Conservation (phyloP, 2,113 vertebrate genomes). For the Lamprotornis superbus region DNA sequence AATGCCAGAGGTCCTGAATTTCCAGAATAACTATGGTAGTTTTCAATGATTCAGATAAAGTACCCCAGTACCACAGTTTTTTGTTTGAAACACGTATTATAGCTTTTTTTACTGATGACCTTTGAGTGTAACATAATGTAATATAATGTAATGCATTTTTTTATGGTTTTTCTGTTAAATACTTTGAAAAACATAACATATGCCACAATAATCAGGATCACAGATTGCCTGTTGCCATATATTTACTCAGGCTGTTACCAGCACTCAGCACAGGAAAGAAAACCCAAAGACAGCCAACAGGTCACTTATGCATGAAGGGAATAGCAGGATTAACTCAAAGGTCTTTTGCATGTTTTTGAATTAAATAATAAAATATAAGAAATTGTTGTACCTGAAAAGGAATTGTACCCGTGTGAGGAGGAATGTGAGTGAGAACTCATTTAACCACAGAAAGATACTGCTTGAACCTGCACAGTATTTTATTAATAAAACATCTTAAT, state of each 20-base stretch:
- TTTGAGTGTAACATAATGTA: background rate
- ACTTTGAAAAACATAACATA: background rate
- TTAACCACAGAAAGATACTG: background rate
- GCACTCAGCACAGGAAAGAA: background rate
- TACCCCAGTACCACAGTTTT: background rate
- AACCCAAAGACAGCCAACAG: background rate
- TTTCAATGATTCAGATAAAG: background rate
- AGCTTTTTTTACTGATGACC: fast-evolving
- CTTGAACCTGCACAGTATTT: background rate
- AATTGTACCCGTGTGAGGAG: background rate
- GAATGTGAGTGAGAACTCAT: background rate
- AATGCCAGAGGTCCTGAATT: background rate
- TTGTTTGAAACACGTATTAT: background rate
- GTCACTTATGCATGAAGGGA: background rate
- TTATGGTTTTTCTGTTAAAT: background rate
- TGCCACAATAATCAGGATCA: background rate
- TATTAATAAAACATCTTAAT: background rate
- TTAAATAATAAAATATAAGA: background rate
- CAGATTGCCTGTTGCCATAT: background rate
- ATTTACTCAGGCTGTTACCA: background rate
- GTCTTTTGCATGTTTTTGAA: background rate
- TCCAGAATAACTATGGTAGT: background rate
- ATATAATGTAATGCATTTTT: background rate
- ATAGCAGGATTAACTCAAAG: background rate
- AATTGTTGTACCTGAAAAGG: background rate